phyloP scores from a whole-genome alignment of 2,888 invertebrate genomes.

The Dolichopus griseipennis region DNA sequence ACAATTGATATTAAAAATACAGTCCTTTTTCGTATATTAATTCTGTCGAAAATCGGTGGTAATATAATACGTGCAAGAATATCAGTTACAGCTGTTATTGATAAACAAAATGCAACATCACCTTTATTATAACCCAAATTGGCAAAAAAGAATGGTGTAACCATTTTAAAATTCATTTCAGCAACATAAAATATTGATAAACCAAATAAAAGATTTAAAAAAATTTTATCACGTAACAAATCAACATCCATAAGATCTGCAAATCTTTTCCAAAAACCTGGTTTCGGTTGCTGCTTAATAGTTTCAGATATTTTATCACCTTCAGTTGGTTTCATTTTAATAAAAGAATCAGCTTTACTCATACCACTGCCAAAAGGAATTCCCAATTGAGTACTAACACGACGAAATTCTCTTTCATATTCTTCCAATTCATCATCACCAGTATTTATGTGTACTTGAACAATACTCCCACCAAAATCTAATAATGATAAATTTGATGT shows the following conservation, averaged over 20 bases:
- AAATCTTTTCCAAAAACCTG: constrained; percentile 49
- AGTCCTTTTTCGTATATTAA: constrained; percentile 57
- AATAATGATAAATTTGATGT: constrained; percentile 63
- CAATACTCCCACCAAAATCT: constrained; percentile 66
- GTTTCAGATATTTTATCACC: constrained; percentile 31
- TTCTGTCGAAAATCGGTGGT: constrained; percentile 65
- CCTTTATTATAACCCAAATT: constrained; percentile 54
- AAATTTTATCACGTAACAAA: constrained; percentile 61
- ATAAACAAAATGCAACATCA: constrained; percentile 64
- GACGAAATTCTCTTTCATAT: constrained; percentile 39
- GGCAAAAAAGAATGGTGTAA: constrained; percentile 59
- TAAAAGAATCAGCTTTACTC: constrained; percentile 38
- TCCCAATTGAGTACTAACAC: constrained; percentile 38
- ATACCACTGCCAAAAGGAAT: constrained; percentile 24
- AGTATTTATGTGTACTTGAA: constrained; percentile 57
- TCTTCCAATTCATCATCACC: constrained; percentile 43
- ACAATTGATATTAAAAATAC: constrained; percentile 64
- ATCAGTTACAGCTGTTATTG: constrained; percentile 66
- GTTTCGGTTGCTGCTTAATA: constrained; percentile 25
- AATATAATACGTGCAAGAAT: constrained; percentile 62
- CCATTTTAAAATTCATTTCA: constrained; percentile 66
- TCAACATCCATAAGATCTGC: constrained; percentile 62
- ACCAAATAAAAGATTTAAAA: constrained; percentile 62
- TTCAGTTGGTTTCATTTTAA: constrained; percentile 40
- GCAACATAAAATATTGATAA: constrained; percentile 66